Evolutionary conservation across 64 coral and sea anemone genomes (phyloP), one percentile per base, ranked within the genome.

Genomic region (Acropora tenuis): DNA sequence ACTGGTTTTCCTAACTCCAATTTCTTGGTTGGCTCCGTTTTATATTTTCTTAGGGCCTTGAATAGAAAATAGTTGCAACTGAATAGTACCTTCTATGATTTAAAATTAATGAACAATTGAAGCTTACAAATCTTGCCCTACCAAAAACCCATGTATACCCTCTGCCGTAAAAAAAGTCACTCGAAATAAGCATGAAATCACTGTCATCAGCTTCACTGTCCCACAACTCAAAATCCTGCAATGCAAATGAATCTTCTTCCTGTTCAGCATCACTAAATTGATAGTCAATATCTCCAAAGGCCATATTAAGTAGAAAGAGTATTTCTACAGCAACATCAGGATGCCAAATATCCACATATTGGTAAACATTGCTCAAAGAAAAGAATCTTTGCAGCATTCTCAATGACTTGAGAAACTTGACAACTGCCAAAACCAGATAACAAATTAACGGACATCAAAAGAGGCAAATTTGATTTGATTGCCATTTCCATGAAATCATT

Each of bases 341-440:
- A 73, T 73, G 69, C 69, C 69, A 73, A 69, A 73, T 73, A 5
- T 73, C 69, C 69, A 73, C 69, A 73, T 40, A 73, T 40, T 73
- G 69, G 1, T 73, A 73, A 20, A 73, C 69, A 73, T 73, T 73
- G 40, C n/a, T 41, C 69, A 73, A 30, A n/a, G 69, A 73, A 20
- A 73, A 73, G 41, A 73, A 41, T 10, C n/a, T 41, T 73, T 20
- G 69, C n/a, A 73, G 69, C 69, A 73, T 73, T 20, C 6, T 2
- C 69, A 73, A 73, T 73, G 8, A 73, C 69, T 73, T 73, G 69
- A 41, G 69, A n/a, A 73, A 73, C n/a, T 41, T 73, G 69, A 73
- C 69, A 73, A 41, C 16, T 16, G n/a, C 69, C n/a, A 73, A 73
- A 73, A 73, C 69, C 69, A 41, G 69, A 73, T 41, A 73, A 73